phyloP scores from a whole-genome alignment of 2,113 vertebrate species.

The Empidonax traillii region DNA sequence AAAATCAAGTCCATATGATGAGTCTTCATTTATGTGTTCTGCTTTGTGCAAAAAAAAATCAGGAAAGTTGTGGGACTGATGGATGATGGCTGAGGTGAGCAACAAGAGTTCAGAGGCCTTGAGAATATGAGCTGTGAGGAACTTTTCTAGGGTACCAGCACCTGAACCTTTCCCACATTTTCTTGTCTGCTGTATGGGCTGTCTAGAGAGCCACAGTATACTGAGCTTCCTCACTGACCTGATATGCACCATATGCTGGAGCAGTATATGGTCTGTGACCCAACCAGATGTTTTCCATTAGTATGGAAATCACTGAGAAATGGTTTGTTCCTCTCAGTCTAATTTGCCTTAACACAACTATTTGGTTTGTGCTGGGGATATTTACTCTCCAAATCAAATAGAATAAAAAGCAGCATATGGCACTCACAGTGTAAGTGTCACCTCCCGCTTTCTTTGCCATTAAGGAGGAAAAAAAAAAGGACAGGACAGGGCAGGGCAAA shows the following conservation, averaged over 20 bases:
- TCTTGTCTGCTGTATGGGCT: not conserved
- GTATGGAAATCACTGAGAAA: not conserved
- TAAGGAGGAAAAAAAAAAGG: not conserved
- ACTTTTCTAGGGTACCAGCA: not conserved
- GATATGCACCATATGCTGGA: not conserved
- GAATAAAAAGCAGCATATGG: not conserved
- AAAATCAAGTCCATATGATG: not conserved
- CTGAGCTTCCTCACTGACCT: not conserved
- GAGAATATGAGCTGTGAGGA: not conserved
- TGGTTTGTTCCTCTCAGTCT: not conserved
- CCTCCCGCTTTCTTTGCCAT: not conserved
- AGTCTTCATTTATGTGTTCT: not conserved
- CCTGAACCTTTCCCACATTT: not conserved
- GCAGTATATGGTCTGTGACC: not conserved
- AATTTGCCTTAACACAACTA: not conserved
- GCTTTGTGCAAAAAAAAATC: not conserved
- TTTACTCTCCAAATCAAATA: not conserved
- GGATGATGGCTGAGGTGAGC: not conserved
- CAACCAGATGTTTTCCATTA: not conserved
- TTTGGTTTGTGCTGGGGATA: not conserved
- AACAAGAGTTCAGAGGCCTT: not conserved
- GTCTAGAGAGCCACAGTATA: accelerated
- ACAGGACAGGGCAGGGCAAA: too few relatives aligned
- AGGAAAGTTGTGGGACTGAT: not conserved
- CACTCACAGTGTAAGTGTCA: not conserved